Percentiles rank a stretch among this genome's conserved stretches.
Evolutionary conservation across 2,797 vertebrate species (phyloP).

Genomic region (Dendrocincla tyrannina): DNA sequence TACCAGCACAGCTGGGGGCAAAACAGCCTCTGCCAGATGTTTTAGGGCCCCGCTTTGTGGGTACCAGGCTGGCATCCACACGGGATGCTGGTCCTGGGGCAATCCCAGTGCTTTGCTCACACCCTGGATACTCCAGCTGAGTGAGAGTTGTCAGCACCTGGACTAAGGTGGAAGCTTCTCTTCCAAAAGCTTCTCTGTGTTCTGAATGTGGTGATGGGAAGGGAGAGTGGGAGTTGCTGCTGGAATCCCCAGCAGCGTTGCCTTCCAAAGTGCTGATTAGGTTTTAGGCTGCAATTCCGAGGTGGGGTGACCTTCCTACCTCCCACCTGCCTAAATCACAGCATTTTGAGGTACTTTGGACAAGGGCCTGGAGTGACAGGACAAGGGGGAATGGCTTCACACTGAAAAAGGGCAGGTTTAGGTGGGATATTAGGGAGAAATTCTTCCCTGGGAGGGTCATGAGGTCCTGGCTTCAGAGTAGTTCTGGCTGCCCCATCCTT

Average conservation of each 20-base stretch:
- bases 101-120: background rate
- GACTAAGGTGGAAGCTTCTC: background rate
- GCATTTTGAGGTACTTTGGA: background rate
- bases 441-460: background rate
- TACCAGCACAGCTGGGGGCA: background rate
- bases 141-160: accelerated
- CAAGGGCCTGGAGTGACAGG: background rate
- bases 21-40: background rate
- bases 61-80: accelerated
- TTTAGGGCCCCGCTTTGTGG: background rate
- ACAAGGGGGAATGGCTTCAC: background rate
- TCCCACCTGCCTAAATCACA: background rate
- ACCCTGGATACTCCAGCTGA: accelerated
- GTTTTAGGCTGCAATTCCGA: background rate
- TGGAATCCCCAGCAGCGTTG: background rate
- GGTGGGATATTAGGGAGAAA: background rate
- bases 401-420: background rate
- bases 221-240: accelerated
- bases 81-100: background rate
- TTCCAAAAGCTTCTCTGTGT: accelerated
- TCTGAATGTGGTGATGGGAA: accelerated
- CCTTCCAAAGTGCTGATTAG: accelerated
- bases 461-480: background rate
- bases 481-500: background rate
- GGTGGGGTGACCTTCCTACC: accelerated